Evolutionary conservation across 2,888 invertebrate species (phyloP).

Genomic region (Congeria kusceri): DNA sequence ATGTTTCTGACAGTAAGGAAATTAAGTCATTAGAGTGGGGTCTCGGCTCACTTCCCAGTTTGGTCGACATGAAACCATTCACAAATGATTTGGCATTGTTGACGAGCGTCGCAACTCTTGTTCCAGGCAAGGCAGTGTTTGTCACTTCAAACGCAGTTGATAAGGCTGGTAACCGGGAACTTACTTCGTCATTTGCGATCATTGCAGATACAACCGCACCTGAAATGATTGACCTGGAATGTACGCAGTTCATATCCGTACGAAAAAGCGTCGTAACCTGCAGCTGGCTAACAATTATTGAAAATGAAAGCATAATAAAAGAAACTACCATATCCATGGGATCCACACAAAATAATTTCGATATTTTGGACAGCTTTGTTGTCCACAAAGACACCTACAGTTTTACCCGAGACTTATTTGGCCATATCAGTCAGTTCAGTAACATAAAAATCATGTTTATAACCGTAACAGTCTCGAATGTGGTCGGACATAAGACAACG

Average conservation of each 20-base stretch:
- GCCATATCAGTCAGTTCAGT: slow-evolving; percentile 1
- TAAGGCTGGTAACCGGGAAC: slow-evolving; percentile 59
- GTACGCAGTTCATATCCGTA: slow-evolving; percentile 58
- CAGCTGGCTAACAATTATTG: slow-evolving; percentile 58
- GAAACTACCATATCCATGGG: slow-evolving; percentile 57
- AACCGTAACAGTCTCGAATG: slow-evolving; percentile 50
- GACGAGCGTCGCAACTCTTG: slow-evolving; percentile 38
- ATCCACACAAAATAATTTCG: slow-evolving; percentile 19
- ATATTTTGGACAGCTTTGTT: slow-evolving; percentile 37
- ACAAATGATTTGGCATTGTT: slow-evolving; percentile 37
- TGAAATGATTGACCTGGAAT: slow-evolving; percentile 50
- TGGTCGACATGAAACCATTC: slow-evolving; percentile 35
- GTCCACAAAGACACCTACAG: slow-evolving; percentile 26
- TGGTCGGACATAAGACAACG: slow-evolving; percentile 39
- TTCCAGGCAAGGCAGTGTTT: slow-evolving; percentile 60
- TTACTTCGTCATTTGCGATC: slow-evolving; percentile 55
- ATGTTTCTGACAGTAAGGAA: slow-evolving; percentile 54
- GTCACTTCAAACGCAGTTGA: slow-evolving; percentile 59
- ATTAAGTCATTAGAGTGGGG: slow-evolving; percentile 33
- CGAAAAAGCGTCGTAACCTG: slow-evolving; percentile 55
- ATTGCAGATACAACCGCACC: slow-evolving; percentile 64
- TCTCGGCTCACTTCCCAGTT: slow-evolving; percentile 42
- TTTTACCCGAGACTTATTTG: slow-evolving; percentile 39
- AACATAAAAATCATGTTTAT: slow-evolving; percentile 42
- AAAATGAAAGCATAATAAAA: slow-evolving; percentile 66